A percentile compares a stretch with the other conserved stretches of the same genome.
Conservation (phyloP, 2,113 vertebrate genomes). For the Phocoena sinus region DNA sequence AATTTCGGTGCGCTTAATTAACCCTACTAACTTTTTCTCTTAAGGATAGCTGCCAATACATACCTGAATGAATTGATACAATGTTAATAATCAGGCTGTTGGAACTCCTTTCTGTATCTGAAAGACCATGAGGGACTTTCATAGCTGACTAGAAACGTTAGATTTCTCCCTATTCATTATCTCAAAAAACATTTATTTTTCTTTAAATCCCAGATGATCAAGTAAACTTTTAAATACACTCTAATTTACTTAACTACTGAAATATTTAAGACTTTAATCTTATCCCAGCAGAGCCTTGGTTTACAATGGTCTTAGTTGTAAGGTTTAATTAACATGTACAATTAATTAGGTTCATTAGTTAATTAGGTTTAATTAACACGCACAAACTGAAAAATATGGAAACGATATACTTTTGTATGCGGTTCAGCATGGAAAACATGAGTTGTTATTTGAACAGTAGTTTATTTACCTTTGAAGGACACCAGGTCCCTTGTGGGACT, state of each 20-base stretch:
- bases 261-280: slow-evolving; percentile 2
- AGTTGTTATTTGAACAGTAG: neutral
- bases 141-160: neutral
- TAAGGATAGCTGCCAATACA: neutral
- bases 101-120: neutral
- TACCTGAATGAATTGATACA: neutral
- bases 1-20: neutral
- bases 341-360: no score
- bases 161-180: neutral
- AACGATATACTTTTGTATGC: neutral
- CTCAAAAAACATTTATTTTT: neutral
- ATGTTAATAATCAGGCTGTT: neutral
- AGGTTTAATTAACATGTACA: neutral
- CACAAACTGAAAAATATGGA: neutral
- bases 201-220: neutral
- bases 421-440: neutral
- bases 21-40: neutral
- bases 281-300: neutral
- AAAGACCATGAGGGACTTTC: neutral
- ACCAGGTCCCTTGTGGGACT: no score
- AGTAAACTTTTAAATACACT: neutral
- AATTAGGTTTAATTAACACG: neutral
- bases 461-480: neutral
- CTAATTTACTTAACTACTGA: neutral
- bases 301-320: neutral